Evolutionary conservation across 2,888 invertebrate genomes (phyloP).

Genomic region (Acleris emargana): DNA sequence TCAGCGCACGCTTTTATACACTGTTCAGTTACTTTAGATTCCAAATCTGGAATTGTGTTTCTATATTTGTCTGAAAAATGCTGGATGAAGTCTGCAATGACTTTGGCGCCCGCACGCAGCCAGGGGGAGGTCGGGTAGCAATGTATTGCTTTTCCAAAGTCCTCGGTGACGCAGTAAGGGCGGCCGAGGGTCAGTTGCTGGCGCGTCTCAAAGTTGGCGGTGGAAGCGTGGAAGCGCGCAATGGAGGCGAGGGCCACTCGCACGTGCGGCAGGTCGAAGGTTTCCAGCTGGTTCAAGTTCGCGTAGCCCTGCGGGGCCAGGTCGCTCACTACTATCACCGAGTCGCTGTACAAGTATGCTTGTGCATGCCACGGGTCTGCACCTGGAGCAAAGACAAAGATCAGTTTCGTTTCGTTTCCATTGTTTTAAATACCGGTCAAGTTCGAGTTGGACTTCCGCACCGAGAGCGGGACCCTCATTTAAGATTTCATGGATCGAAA

Average conservation of each 20-base stretch:
- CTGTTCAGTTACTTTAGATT: slow-evolving; percentile 46
- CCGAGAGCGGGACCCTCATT: too few relatives aligned
- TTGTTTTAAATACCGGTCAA: too few relatives aligned
- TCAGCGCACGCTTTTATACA: slow-evolving; percentile 56
- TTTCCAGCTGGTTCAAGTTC: slow-evolving; percentile 45
- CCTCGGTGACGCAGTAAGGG: slow-evolving; percentile 50
- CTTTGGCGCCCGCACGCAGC: slow-evolving; percentile 58
- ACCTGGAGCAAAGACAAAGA: slow-evolving; percentile 44
- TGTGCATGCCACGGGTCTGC: slow-evolving; percentile 57
- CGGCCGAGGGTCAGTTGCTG: slow-evolving; percentile 41
- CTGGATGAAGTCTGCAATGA: slow-evolving; percentile 54
- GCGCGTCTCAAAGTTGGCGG: slow-evolving; percentile 59
- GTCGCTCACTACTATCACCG: slow-evolving; percentile 67
- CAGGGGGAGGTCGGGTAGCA: slow-evolving; percentile 58
- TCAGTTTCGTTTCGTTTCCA: background rate
- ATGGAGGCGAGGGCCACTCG: slow-evolving; percentile 50
- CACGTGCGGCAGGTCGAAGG: slow-evolving; percentile 57
- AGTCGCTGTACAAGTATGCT: slow-evolving; percentile 58
- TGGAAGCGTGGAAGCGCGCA: slow-evolving; percentile 68
- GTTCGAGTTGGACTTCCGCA: too few relatives aligned
- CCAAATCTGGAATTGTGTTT: slow-evolving; percentile 46
- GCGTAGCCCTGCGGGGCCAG: slow-evolving; percentile 57
- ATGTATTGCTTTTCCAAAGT: slow-evolving; percentile 51
- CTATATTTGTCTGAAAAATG: slow-evolving; percentile 54
- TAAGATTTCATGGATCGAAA: too few relatives aligned